Evolutionary conservation across 2,797 vertebrate species (phyloP).

Genomic region (Paedocypris micromegethes): DNA sequence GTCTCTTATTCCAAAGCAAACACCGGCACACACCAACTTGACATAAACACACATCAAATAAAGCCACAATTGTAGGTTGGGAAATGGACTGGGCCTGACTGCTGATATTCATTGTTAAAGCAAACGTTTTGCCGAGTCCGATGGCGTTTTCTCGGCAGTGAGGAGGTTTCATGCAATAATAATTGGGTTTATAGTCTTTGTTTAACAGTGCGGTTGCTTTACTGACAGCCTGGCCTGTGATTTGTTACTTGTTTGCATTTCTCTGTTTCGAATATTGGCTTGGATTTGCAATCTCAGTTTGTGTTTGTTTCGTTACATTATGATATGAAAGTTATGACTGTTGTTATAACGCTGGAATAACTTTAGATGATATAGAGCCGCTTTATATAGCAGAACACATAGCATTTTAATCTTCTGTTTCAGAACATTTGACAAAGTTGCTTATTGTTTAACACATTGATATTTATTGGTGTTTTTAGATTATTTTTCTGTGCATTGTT

Average conservation of each 20-base stretch:
- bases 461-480: too few species aligned
- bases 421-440: not conserved
- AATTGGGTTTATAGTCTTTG: conserved; percentile 52
- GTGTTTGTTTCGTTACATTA: conserved; percentile 29
- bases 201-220: conserved; percentile 43
- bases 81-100: conserved; percentile 52
- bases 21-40: conserved; percentile 61
- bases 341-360: conserved; percentile 32
- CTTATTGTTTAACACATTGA: not conserved
- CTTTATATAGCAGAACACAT: conserved; percentile 1
- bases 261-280: conserved; percentile 35
- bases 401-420: not conserved
- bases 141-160: conserved; percentile 61
- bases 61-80: conserved; percentile 74
- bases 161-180: conserved; percentile 55
- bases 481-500: too few species aligned
- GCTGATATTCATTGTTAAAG: conserved; percentile 63
- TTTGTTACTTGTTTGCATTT: conserved; percentile 37
- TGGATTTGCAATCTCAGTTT: conserved; percentile 26
- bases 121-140: conserved; percentile 63
- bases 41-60: conserved; percentile 62
- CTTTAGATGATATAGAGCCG: conserved; percentile 18
- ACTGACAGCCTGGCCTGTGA: conserved; percentile 33
- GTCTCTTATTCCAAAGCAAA: conserved; percentile 68
- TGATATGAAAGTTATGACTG: conserved; percentile 39